phyloP scores from a whole-genome alignment of 2,888 invertebrate species.

The Ornithoptera priamus region DNA sequence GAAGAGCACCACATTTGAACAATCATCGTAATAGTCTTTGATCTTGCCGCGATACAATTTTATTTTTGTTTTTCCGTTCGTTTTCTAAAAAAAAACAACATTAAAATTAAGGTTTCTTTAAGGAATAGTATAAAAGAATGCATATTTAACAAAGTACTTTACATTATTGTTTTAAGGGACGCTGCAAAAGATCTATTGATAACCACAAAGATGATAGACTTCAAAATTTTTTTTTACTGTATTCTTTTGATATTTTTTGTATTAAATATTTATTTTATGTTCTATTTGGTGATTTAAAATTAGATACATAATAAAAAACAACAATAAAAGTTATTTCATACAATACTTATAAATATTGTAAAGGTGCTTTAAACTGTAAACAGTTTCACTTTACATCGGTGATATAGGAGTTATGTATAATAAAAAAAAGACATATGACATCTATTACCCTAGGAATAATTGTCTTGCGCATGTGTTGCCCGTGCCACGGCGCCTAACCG shows the following conservation, averaged over 20 bases:
- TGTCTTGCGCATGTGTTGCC: conserved; percentile 14
- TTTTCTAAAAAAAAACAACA: background rate
- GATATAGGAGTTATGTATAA: background rate
- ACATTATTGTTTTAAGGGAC: no score
- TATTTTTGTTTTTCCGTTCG: background rate
- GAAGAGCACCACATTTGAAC: conserved; percentile 11
- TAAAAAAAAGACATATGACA: conserved; percentile 2
- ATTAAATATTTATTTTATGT: no score
- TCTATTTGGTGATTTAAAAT: no score
- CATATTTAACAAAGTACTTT: no score
- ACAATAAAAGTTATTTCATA: no score
- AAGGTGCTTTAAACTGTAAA: background rate
- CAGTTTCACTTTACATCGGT: background rate
- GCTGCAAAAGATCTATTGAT: no score
- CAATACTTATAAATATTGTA: no score
- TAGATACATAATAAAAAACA: no score
- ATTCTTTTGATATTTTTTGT: no score
- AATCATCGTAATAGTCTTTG: conserved; percentile 5
- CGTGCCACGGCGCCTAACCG: conserved; percentile 21
- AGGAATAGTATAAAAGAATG: no score
- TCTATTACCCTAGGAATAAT: conserved; percentile 19
- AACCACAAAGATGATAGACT: no score
- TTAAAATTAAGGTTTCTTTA: background rate
- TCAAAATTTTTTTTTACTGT: no score
- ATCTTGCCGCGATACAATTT: background rate